Conservation (phyloP, 2,113 vertebrate species). For the Antechinus flavipes region DNA sequence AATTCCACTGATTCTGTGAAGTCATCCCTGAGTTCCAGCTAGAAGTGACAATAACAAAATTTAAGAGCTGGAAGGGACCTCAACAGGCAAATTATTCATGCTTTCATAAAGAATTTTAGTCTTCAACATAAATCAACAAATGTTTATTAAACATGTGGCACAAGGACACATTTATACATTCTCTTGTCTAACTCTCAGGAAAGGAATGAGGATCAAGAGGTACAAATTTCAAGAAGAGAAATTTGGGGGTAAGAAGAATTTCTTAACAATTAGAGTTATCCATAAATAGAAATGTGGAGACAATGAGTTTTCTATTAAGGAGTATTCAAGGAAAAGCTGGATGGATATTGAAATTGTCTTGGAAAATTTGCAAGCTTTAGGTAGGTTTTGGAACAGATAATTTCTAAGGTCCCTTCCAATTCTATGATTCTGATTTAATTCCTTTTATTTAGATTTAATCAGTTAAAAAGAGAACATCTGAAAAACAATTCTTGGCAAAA, state of each 20-base stretch:
- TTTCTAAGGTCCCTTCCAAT: background rate
- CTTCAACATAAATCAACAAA: background rate
- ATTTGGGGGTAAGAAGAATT: background rate
- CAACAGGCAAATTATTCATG: background rate
- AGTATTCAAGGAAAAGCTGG: background rate
- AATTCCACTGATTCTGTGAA: background rate
- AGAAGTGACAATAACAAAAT: background rate
- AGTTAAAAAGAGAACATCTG: background rate
- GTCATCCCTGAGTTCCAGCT: background rate
- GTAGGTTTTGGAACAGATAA: background rate
- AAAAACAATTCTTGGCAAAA: slow-evolving; percentile 33
- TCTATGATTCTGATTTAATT: slow-evolving; percentile 8
- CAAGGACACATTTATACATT: background rate
- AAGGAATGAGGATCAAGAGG: background rate
- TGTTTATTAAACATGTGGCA: background rate
- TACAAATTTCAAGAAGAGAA: background rate
- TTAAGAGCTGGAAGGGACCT: background rate
- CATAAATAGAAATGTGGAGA: background rate
- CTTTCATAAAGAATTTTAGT: background rate
- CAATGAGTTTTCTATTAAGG: background rate
- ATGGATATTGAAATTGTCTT: background rate
- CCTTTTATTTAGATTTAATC: slow-evolving; percentile 15
- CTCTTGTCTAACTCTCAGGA: background rate
- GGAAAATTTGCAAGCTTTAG: background rate
- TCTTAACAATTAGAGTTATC: background rate